Evolutionary conservation across 2,888 invertebrate species (phyloP).

Genomic region (Euplexia lucipara): DNA sequence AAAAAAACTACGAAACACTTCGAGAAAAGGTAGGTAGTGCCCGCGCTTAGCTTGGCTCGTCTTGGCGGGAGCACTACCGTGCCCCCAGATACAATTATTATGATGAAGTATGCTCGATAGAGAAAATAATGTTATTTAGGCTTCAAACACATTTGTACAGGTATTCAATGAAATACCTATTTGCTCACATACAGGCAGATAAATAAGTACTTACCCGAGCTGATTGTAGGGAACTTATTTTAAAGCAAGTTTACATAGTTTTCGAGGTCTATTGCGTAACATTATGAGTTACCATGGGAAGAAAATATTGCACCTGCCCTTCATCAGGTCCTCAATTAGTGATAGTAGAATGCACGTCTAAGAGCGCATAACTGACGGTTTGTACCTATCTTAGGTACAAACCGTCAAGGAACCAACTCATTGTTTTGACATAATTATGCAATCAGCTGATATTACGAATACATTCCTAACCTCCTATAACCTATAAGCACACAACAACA

Average conservation of each 20-base stretch:
- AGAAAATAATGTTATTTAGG: neutral
- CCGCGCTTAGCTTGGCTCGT: too few species aligned
- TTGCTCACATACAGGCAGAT: neutral
- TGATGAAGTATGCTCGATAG: neutral
- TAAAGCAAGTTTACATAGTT: too few species aligned
- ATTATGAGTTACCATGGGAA: neutral
- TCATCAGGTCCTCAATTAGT: neutral
- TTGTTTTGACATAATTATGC: conserved; percentile 2
- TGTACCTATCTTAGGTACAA: too few species aligned
- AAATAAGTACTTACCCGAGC: too few species aligned
- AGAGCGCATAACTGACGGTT: neutral
- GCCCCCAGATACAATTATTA: too few species aligned
- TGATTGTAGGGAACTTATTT: too few species aligned
- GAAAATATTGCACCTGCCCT: neutral
- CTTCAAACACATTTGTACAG: neutral
- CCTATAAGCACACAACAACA: neutral
- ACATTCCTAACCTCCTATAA: conserved; percentile 5
- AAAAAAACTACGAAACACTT: too few species aligned
- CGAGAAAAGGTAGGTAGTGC: too few species aligned
- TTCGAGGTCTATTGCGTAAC: conserved; percentile 19
- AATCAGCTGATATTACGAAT: conserved; percentile 11
- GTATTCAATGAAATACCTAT: neutral
- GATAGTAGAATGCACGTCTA: too few species aligned
- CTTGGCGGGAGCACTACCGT: too few species aligned
- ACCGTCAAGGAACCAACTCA: neutral